Base-by-base conservation (phyloP, 2,113 vertebrate genomes). In the Heterotis niloticus region DNA sequence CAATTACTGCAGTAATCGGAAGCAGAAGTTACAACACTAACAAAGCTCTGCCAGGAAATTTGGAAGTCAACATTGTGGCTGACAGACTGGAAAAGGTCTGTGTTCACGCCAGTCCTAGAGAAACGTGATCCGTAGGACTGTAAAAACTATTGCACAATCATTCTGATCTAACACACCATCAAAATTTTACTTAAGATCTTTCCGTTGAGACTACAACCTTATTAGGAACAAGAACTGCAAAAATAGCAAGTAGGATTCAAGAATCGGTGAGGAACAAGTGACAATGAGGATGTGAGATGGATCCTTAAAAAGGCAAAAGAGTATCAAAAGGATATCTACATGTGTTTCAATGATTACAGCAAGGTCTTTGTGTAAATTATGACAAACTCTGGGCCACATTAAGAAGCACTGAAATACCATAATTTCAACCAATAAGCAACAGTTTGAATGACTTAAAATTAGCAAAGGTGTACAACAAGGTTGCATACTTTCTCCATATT, bases 301-400 rank as follows among this genome's bases (percentile, higher is more conserved):
- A 71, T 34, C 24, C 24, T 44, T 20, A 11, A 17, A 28, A 34
- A 71, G 20, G 20, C 68, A 34, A 71, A 71, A 71, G 3, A 71
- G 44, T 71, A 71, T 34, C 3, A 34, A 34, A 71, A 71, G 12
- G 65, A 71, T 34, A 71, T 71, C 10, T 24, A 66, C 23, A 66
- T 24, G 23, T 66, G 64, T 24, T 66, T 66, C 64, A 66, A 7
- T 24, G 14, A 71, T 13, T 71, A 44, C 68, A 71, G 4, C 68
- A 71, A 71, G 68, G 68, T 28, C 26, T 71, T 71, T 71, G 68
- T 10, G 65, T 68, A 34, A 1, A 29, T 71, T 10, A 71, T 13
- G 24, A 29, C 28, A 51, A 1, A 34, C 68, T 71, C 13, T 71
- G 68, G 68, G 4, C 4, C 7, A 24, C 23, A n/a, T 24, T 68